Base-by-base conservation (phyloP, 2,888 invertebrate species). In the Epistrophe grossulariae region DNA sequence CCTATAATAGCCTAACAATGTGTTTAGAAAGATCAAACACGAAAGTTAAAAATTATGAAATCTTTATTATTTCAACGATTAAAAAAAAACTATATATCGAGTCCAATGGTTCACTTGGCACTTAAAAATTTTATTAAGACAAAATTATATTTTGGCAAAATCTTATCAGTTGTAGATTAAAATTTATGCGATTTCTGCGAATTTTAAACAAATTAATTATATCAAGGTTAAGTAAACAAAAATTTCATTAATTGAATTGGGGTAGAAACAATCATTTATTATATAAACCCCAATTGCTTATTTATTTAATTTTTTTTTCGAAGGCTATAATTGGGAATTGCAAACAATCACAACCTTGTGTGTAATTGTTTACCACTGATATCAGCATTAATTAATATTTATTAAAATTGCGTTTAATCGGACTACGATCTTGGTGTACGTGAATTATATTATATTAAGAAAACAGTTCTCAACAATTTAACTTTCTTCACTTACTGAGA, bases 101-200 rank as follows among this genome's bases (percentile, higher is more conserved):
- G 64, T 64, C 64, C 64, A 64, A 64, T 45, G 11, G 24, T 45
- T 45, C 45, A 28, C 38, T 59, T 38, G 10, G 38, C 59, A 38
- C 59, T 9, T 38, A 1, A 17, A 59, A 9, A 9, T 11, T 17
- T 59, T 59, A 17, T 17, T 59, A 10, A 19, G 3, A 4, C n/a
- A n/a, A 38, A 59, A 38, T 48, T 73, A 45, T 60, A 24, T 60
- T 62, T 57, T 59, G 17, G 71, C 72, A 45, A 72, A 71, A 59
- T 74, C 50, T 74, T 62, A 74, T 74, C 73, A 73, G 4, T n/a
- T 2, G 7, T 7, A 31, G 71, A 72, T 72, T 43, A 72, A 19
- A 10, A 7, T 40, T 15, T 28, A 2, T n/a, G 24, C 28, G 28
- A 1, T 9, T 9, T n/a, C 28, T 59, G 59, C 28, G 15, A 59